Percentiles rank a stretch among this genome's conserved stretches.
These are phyloP conservation scores for Alloscopus bannaensis DNA, from an alignment of 2,888 invertebrate genomes.

Conservation along the genomic window DNA sequence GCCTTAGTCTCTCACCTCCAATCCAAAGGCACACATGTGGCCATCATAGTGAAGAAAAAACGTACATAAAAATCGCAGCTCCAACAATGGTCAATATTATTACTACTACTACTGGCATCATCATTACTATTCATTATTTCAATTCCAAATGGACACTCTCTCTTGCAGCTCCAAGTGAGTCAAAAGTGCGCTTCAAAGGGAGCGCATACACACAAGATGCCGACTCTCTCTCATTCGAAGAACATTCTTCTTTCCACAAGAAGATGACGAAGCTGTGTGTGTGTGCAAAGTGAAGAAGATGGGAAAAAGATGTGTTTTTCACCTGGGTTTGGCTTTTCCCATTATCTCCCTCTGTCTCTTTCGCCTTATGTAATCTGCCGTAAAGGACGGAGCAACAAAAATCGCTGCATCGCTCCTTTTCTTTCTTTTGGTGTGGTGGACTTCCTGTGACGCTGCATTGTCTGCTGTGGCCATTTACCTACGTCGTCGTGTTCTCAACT, in stretches of 20 bases:
- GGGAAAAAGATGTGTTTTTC: slow-evolving; percentile 27
- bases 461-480: slow-evolving; percentile 60
- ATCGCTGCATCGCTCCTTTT: slow-evolving; percentile 1
- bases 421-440: slow-evolving; percentile 33
- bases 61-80: slow-evolving; percentile 24
- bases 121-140: slow-evolving; percentile 52
- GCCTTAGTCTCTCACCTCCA: slow-evolving; percentile 31
- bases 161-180: too few species aligned
- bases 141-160: slow-evolving; percentile 23
- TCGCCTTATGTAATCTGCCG: too few species aligned
- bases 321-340: slow-evolving; percentile 53
- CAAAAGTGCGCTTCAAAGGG: slow-evolving; percentile 43
- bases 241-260: neutral
- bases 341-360: slow-evolving; percentile 24
- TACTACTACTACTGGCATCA: slow-evolving; percentile 44
- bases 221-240: slow-evolving; percentile 29
- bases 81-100: slow-evolving; percentile 61
- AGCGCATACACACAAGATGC: slow-evolving; percentile 26
- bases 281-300: too few species aligned
- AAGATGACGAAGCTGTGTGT: slow-evolving; percentile 40
- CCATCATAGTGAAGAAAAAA: too few species aligned
- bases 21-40: slow-evolving; percentile 1
- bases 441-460: slow-evolving; percentile 63
- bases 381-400: too few species aligned
- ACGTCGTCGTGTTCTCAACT: slow-evolving; percentile 43